Conservation (phyloP, 1,140 invertebrate genomes). For the Panulirus ornatus region DNA sequence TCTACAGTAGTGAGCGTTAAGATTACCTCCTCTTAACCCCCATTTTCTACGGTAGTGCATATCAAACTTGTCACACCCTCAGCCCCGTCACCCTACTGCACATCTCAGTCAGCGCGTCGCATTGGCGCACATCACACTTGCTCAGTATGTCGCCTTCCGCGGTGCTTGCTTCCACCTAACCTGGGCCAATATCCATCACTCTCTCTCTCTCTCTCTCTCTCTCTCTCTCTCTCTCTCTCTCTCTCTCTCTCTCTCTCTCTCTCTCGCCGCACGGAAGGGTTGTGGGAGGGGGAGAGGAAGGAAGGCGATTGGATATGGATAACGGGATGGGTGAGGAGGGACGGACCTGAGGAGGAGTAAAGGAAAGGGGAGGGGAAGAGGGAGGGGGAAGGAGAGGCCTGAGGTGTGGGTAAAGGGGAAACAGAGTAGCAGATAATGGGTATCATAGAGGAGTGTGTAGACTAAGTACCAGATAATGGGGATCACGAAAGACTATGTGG, state of each 20-base stretch:
- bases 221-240: neutral
- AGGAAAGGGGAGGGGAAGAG: neutral
- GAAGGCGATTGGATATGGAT: too few species aligned
- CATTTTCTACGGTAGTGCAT: too few species aligned
- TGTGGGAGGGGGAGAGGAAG: neutral
- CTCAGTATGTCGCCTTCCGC: neutral
- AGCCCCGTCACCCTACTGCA: too few species aligned
- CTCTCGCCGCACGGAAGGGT: neutral
- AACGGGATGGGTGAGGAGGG: constrained; percentile 1
- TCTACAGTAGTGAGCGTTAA: too few species aligned
- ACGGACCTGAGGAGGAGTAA: neutral
- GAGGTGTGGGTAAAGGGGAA: neutral
- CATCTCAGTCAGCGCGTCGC: too few species aligned
- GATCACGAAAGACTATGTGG: too few species aligned
- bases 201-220: neutral
- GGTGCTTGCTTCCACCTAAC: neutral
- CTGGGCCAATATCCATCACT: neutral
- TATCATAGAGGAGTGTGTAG: too few species aligned
- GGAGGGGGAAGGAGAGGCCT: neutral
- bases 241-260: neutral
- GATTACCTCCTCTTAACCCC: too few species aligned
- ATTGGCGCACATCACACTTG: too few species aligned
- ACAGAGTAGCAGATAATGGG: neutral
- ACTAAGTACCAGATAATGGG: too few species aligned
- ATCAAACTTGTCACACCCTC: too few species aligned